A percentile compares a stretch with the other conserved stretches of the same genome.
phyloP scores from a whole-genome alignment of 2,797 vertebrate species.

The Ibycter americanus region DNA sequence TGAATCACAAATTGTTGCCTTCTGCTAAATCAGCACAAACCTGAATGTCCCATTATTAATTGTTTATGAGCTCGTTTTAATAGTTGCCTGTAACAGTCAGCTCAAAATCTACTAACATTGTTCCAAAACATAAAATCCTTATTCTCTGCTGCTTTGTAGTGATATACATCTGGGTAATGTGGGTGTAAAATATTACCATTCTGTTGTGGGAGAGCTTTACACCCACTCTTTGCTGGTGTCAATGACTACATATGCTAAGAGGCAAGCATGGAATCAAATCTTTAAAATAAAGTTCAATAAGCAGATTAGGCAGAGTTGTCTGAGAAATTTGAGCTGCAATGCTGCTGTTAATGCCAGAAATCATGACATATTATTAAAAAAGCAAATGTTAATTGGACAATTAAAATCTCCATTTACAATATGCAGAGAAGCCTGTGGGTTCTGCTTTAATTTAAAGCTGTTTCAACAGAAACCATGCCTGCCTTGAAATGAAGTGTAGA shows the following conservation, averaged over 20 bases:
- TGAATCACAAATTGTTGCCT: background rate
- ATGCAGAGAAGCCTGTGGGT: background rate
- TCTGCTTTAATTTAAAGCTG: background rate
- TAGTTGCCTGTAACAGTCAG: background rate
- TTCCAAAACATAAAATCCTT: constrained; percentile 13
- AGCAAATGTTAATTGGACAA: constrained; percentile 46
- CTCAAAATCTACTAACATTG: background rate
- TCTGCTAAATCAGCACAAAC: constrained; percentile 33
- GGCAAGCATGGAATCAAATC: background rate
- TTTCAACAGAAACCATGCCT: background rate
- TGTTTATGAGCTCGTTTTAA: background rate
- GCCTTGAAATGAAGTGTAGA: background rate
- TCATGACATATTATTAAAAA: constrained; percentile 16
- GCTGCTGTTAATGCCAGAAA: constrained; percentile 12
- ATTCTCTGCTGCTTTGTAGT: background rate
- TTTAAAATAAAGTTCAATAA: constrained; percentile 13
- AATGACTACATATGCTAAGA: background rate
- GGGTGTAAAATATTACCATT: background rate
- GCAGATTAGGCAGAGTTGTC: constrained; percentile 16
- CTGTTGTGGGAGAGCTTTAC: background rate
- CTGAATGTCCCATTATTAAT: background rate
- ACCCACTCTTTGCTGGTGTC: background rate
- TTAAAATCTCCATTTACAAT: background rate
- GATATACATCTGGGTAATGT: background rate
- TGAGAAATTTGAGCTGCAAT: constrained; percentile 5